These are phyloP conservation scores for Ardeotis arabs DNA, from an alignment of 2,113 vertebrate genomes.

Conservation along the genomic window DNA sequence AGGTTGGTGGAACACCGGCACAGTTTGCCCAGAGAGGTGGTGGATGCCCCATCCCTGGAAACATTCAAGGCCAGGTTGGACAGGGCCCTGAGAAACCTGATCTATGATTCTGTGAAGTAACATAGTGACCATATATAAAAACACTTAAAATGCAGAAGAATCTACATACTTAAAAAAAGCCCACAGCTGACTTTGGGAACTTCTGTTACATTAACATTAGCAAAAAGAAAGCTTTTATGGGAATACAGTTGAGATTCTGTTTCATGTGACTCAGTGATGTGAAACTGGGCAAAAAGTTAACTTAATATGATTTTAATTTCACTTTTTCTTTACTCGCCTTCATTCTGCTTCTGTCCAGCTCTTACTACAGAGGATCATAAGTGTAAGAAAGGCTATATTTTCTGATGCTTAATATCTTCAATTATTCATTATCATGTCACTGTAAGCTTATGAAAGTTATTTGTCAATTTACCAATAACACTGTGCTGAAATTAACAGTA, in stretches of 20 bases:
- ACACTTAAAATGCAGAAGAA: neutral
- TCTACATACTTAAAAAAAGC: neutral
- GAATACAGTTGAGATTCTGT: neutral
- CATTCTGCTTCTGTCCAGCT: neutral
- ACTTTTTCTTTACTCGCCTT: neutral
- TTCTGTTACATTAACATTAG: rapidly evolving
- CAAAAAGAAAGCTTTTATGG: neutral
- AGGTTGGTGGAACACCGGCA: too few species aligned
- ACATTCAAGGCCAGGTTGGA: too few species aligned
- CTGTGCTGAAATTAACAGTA: neutral
- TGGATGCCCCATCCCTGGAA: too few species aligned
- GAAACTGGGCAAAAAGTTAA: neutral
- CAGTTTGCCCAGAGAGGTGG: too few species aligned
- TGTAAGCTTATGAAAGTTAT: neutral
- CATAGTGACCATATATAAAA: neutral
- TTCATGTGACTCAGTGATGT: neutral
- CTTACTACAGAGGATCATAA: neutral
- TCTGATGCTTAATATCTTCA: neutral
- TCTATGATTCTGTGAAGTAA: neutral
- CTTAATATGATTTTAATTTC: neutral
- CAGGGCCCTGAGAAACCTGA: too few species aligned
- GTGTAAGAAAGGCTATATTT: neutral
- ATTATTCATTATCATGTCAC: neutral
- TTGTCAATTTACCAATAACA: neutral
- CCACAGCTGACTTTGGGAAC: neutral